Conservation (phyloP, 2,888 invertebrate species). For the Sipha maydis region DNA sequence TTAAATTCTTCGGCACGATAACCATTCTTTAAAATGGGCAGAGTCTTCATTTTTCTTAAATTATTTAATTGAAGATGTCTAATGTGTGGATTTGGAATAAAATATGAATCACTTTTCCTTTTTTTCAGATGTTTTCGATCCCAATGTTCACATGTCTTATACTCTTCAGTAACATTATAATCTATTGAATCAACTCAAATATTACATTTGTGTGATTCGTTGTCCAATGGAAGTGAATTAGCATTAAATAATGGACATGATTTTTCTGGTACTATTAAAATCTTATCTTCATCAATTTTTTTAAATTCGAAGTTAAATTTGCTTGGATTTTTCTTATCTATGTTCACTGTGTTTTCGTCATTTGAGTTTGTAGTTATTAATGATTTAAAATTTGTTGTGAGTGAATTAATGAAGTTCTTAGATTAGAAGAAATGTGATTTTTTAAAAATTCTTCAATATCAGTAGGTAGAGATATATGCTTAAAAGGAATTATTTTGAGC, state of each 20-base stretch:
- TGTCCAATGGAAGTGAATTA: not conserved
- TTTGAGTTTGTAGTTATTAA: not conserved
- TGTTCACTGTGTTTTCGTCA: too few species aligned
- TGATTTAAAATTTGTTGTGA: not conserved
- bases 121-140: not conserved
- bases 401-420: too few species aligned
- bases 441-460: not conserved
- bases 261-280: not conserved
- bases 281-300: not conserved
- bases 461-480: not conserved
- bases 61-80: constrained; percentile 6
- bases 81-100: too few species aligned
- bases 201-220: not conserved
- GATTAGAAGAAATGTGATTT: not conserved
- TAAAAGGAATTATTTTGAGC: constrained; percentile 12
- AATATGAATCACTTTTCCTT: not conserved
- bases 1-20: too few species aligned
- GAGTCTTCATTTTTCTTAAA: too few species aligned
- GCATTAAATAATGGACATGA: not conserved
- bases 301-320: not conserved
- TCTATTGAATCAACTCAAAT: constrained; percentile 5
- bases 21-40: too few species aligned
- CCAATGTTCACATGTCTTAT: not conserved
- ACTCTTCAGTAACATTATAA: not conserved
- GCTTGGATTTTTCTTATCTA: not conserved